Evolutionary conservation across 2,797 vertebrate genomes (phyloP), one percentile per base, ranked within the genome.

Genomic region (Etheostoma perlongum): DNA sequence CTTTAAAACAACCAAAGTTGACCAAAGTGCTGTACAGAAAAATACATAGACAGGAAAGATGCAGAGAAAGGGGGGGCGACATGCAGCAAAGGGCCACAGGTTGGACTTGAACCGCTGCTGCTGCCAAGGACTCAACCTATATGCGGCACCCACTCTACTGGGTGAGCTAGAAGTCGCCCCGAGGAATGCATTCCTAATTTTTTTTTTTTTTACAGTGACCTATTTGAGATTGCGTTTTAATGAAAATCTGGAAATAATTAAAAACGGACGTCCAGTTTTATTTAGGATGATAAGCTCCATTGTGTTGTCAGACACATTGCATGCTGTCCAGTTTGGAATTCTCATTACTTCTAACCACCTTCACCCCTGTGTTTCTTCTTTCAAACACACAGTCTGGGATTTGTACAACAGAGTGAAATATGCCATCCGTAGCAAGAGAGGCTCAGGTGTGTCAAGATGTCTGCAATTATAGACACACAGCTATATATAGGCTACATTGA

Each of bases 211-310:
- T 84, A 79, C 74, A 15, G 61, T 84, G 84, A 91, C 83, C 83
- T 84, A 87, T 87, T 86, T 68, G 15, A 76, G 73, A 83, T 78
- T 72, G 72, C 27, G 33, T 87, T 84, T 79, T 71, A 83, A 82
- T 79, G 61, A 83, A 79, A 76, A 63, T 69, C 62, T 79, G 33
- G 74, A 74, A 85, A 89, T 79, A 85, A 89, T 81, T 76, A 81
- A 76, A 79, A 82, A 60, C 47, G 58, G 53, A 49, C 8, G 27
- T 67, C 59, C 66, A 48, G 77, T 77, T 85, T 84, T 82, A 87
- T 87, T 76, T 13, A 79, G 76, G 55, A 81, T 67, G 79, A 88
- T 82, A 82, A 84, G 75, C 68, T 81, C 77, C 66, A 66, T 76
- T 68, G 81, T 89, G 81, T 74, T 75, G 84, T 87, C 55, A 25